These are phyloP conservation scores for Corythoichthys intestinalis DNA, from an alignment of 2,113 vertebrate species.

Conservation along the genomic window DNA sequence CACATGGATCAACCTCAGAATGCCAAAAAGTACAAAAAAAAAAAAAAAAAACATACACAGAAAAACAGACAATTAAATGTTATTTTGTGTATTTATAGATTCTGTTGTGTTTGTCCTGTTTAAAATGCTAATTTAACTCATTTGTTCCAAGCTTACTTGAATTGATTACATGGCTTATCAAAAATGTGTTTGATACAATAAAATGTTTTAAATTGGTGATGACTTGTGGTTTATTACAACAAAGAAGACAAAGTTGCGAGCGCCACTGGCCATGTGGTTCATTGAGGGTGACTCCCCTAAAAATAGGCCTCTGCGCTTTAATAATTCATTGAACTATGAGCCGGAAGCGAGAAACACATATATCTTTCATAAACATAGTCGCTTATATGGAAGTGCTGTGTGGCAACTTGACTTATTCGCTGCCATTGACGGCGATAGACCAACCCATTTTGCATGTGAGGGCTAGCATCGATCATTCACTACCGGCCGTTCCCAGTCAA, in stretches of 20 bases:
- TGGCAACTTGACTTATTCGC: conserved; percentile 2
- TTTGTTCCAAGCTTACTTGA: conserved; percentile 56
- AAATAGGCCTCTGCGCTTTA: conserved; percentile 53
- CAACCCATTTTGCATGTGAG: no score
- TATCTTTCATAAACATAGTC: conserved; percentile 57
- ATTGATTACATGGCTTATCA: conserved; percentile 40
- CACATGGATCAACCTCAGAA: conserved; percentile 14
- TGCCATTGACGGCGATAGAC: background rate
- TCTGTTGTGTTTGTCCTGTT: conserved; percentile 46
- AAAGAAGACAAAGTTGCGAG: background rate
- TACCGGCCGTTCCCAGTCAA: no score
- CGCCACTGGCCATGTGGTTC: conserved; percentile 18
- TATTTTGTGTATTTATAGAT: conserved; percentile 40
- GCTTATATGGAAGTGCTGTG: conserved; percentile 29
- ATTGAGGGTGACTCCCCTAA: conserved; percentile 37
- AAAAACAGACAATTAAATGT: conserved; percentile 42
- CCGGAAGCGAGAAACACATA: conserved; percentile 44
- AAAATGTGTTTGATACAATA: conserved; percentile 68
- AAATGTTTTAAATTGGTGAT: conserved; percentile 61
- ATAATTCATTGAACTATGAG: conserved; percentile 54
- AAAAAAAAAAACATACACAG: background rate
- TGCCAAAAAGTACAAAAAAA: conserved; percentile 10
- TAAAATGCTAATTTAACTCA: conserved; percentile 37
- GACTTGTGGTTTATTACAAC: background rate
- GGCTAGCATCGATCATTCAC: no score